phyloP scores from a whole-genome alignment of 2,113 vertebrate genomes.

The Pelobates fuscus region DNA sequence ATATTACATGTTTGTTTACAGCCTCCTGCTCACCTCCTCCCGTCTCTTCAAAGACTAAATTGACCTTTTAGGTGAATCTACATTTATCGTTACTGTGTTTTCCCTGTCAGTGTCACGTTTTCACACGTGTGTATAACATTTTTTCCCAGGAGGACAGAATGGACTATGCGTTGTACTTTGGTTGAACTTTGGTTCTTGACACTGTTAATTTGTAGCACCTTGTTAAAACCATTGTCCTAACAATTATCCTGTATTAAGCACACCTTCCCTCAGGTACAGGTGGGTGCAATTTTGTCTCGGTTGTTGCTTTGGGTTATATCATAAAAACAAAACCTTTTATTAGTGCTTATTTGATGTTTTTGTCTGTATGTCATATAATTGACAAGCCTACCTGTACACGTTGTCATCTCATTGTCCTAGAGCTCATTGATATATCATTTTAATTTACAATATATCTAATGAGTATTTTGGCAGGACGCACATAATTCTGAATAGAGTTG shows the following conservation, averaged over 20 bases:
- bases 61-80: background rate
- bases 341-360: background rate
- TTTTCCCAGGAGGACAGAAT: background rate
- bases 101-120: background rate
- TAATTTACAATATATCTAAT: no score
- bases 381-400: no score
- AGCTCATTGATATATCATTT: no score
- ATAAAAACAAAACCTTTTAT: conserved; percentile 26
- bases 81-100: background rate
- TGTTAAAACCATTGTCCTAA: conserved; percentile 33
- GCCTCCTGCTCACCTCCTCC: background rate
- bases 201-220: conserved; percentile 24
- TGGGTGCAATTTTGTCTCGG: background rate
- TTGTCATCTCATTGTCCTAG: no score
- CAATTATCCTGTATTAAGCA: conserved; percentile 22
- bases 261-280: conserved; percentile 33
- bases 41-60: background rate
- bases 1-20: background rate
- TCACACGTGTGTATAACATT: background rate
- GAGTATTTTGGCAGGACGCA: no score
- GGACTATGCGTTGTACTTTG: conserved; percentile 2
- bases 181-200: conserved; percentile 44
- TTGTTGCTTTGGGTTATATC: conserved; percentile 17
- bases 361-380: no score
- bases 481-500: no score